These are phyloP conservation scores for Sesamia inferens DNA, from an alignment of 2,888 invertebrate genomes.

Conservation along the genomic window DNA sequence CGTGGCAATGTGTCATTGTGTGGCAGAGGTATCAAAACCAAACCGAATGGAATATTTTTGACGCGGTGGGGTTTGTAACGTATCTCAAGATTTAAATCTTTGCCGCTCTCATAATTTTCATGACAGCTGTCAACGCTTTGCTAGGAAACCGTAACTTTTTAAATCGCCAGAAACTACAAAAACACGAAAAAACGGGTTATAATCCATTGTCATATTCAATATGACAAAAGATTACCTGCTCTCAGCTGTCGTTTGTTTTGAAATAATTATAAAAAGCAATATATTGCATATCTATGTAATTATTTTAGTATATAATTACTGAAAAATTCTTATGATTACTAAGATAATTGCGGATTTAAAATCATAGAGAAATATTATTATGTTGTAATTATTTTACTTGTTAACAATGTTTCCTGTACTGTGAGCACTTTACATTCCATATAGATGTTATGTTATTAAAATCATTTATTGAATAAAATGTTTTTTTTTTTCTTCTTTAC, in stretches of 20 bases:
- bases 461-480: conserved; percentile 54
- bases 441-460: conserved; percentile 63
- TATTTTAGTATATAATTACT: conserved; percentile 43
- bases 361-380: conserved; percentile 30
- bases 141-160: not conserved
- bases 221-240: conserved; percentile 31
- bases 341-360: conserved; percentile 44
- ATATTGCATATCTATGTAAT: conserved; percentile 62
- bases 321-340: conserved; percentile 49
- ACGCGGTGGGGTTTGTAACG: too few species aligned
- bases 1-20: not conserved
- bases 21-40: not conserved
- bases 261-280: conserved; percentile 60
- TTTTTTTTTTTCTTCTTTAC: conserved; percentile 9
- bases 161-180: conserved; percentile 1
- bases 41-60: not conserved
- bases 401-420: conserved; percentile 42
- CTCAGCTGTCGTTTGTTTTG: conserved; percentile 28
- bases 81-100: not conserved
- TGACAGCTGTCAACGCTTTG: not conserved
- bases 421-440: conserved; percentile 59
- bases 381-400: conserved; percentile 43
- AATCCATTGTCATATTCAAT: conserved; percentile 35
- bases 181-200: conserved; percentile 5
- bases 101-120: not conserved